A percentile compares a stretch with the other conserved stretches of the same genome.
Evolutionary conservation across 2,797 vertebrate genomes (phyloP).

Genomic region (Esox masquinongy): DNA sequence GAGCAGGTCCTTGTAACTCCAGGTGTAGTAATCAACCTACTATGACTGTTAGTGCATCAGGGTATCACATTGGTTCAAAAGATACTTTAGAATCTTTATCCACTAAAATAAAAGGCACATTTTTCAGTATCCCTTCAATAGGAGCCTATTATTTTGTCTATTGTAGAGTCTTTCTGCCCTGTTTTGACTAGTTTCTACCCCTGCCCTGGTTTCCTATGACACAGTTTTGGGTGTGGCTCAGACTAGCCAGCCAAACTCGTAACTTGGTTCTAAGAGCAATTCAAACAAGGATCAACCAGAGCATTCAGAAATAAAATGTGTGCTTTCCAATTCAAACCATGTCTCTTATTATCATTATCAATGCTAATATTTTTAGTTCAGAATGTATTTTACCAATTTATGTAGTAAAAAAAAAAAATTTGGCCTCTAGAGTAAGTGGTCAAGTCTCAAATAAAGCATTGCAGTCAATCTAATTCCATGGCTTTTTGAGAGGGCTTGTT

Average conservation of each 20-base stretch:
- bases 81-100: constrained; percentile 7
- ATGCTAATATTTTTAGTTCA: too few species aligned
- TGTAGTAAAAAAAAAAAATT: too few species aligned
- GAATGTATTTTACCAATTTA: too few species aligned
- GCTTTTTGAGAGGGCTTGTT: too few species aligned
- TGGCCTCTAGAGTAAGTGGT: too few species aligned
- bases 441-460: too few species aligned
- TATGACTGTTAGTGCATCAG: not conserved
- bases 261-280: constrained; percentile 12
- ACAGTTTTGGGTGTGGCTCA: constrained; percentile 29
- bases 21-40: not conserved
- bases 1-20: not conserved
- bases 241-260: constrained; percentile 32
- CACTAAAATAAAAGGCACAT: not conserved
- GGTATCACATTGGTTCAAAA: constrained; percentile 22
- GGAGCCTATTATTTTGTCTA: constrained; percentile 48
- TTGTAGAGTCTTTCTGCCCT: constrained; percentile 34
- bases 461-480: too few species aligned
- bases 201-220: constrained; percentile 35
- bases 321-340: too few species aligned
- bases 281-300: too few species aligned
- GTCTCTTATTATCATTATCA: too few species aligned
- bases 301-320: too few species aligned
- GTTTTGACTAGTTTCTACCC: constrained; percentile 44
- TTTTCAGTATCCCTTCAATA: constrained; percentile 29